Evolutionary conservation across 37 sponge, comb jelly and placozoan genomes (phyloP).

Genomic region (Geodia barretti): DNA sequence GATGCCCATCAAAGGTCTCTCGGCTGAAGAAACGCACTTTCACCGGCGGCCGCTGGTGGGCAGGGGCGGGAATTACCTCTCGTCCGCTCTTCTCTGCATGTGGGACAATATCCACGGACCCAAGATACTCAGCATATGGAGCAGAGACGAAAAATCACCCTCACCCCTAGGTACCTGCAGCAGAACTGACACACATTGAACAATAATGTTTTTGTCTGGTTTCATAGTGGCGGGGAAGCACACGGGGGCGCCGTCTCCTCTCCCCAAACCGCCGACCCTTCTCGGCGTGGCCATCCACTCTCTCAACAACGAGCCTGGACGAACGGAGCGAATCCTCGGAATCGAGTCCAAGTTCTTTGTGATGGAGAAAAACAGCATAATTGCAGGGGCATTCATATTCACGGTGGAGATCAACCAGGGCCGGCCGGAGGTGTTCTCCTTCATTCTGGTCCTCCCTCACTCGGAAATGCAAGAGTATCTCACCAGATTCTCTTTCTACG

Average conservation of each 20-base stretch:
- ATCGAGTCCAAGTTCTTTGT: slow-evolving; percentile 71
- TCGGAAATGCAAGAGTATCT: slow-evolving; percentile 60
- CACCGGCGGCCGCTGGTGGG: slow-evolving; percentile 1
- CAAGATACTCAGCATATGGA: slow-evolving; percentile 62
- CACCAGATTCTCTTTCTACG: slow-evolving; percentile 50
- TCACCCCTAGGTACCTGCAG: too few relatives aligned
- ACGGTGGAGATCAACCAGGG: slow-evolving; percentile 23
- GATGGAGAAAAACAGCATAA: slow-evolving; percentile 38
- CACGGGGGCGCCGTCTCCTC: too few relatives aligned
- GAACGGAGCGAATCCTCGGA: slow-evolving; percentile 37
- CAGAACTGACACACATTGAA: too few relatives aligned
- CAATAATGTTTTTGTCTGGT: too few relatives aligned
- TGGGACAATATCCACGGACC: slow-evolving; percentile 93
- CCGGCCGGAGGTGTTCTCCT: slow-evolving; percentile 59
- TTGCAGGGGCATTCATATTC: slow-evolving; percentile 46
- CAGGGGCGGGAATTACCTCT: slow-evolving; percentile 59
- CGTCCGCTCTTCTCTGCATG: slow-evolving; percentile 58
- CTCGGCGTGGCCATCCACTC: slow-evolving; percentile 54
- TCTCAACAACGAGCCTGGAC: slow-evolving; percentile 69
- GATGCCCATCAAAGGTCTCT: slow-evolving; percentile 16
- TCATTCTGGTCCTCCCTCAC: slow-evolving; percentile 66
- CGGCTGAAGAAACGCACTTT: slow-evolving; percentile 2
- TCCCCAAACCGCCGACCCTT: slow-evolving; percentile 11
- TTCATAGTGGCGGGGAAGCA: too few relatives aligned
- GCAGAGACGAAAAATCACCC: neutral